phyloP scores from a whole-genome alignment of 2,888 invertebrate genomes.

The Limnephilus lunatus region DNA sequence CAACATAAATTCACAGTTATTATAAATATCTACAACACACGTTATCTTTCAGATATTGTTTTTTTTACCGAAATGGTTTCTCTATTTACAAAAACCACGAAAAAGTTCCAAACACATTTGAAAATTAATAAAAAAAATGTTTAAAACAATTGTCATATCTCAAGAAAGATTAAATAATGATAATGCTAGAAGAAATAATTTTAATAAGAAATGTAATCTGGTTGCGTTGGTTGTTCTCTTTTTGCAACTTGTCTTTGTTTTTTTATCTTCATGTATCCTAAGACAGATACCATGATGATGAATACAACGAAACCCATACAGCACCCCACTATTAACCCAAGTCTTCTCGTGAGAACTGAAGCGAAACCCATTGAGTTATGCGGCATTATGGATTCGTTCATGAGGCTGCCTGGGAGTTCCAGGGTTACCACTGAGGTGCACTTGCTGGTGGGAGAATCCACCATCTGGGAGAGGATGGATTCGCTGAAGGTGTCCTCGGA shows the following conservation, averaged over 20 bases:
- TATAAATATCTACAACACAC: slow-evolving; percentile 23
- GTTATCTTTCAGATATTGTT: slow-evolving; percentile 28
- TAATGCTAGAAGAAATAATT: neutral
- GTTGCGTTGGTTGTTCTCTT: slow-evolving; percentile 81
- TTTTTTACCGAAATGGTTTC: neutral
- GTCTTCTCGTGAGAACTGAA: slow-evolving; percentile 87
- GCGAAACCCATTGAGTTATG: slow-evolving; percentile 84
- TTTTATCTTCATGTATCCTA: slow-evolving; percentile 91
- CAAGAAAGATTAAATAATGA: neutral
- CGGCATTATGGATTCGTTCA: slow-evolving; percentile 78
- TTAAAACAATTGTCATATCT: neutral
- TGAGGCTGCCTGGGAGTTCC: slow-evolving; percentile 82
- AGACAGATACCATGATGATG: slow-evolving; percentile 88
- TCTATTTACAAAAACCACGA: slow-evolving; percentile 29
- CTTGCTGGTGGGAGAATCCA: slow-evolving; percentile 85
- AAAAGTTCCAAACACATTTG: neutral
- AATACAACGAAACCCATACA: slow-evolving; percentile 92
- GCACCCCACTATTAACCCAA: slow-evolving; percentile 91
- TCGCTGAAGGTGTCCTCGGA: slow-evolving; percentile 81
- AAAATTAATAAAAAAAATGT: neutral
- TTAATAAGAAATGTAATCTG: slow-evolving; percentile 87
- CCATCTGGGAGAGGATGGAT: slow-evolving; percentile 77
- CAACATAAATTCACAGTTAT: slow-evolving; percentile 22
- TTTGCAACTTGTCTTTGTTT: slow-evolving; percentile 88
- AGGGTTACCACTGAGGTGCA: slow-evolving; percentile 87